Evolutionary conservation across 2,888 invertebrate species (phyloP).

Genomic region (Cloeon dipterum): DNA sequence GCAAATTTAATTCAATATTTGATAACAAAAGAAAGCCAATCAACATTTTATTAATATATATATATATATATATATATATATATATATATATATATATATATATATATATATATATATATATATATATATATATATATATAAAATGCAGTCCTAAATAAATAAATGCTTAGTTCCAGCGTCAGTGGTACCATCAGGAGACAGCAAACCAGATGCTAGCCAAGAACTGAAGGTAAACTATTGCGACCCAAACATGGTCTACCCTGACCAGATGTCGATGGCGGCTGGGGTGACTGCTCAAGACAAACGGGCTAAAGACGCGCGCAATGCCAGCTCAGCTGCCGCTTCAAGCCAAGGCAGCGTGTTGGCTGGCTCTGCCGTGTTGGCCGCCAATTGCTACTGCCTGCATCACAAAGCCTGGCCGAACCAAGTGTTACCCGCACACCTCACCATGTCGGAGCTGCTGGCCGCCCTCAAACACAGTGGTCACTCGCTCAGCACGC

Average conservation of each 20-base stretch:
- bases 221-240: no score
- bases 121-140: no score
- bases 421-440: conserved; percentile 23
- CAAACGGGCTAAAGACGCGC: conserved; percentile 63
- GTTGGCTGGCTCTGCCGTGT: conserved; percentile 14
- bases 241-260: conserved; percentile 13
- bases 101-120: no score
- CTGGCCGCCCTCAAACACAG: conserved; percentile 26
- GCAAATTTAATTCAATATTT: neutral
- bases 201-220: no score
- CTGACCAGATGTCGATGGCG: conserved; percentile 46
- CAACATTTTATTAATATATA: neutral
- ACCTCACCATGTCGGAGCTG: conserved; percentile 32
- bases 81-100: no score
- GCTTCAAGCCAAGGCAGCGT: conserved; percentile 14
- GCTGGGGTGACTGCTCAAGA: conserved; percentile 76
- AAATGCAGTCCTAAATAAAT: no score
- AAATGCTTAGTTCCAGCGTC: no score
- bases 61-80: no score
- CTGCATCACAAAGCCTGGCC: conserved; percentile 16
- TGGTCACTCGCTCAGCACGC: conserved; percentile 24
- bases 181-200: no score
- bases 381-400: conserved; percentile 1
- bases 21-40: neutral
- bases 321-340: conserved; percentile 24